These are phyloP conservation scores for Lagria hirta DNA, from an alignment of 2,888 invertebrate species.

Conservation along the genomic window DNA sequence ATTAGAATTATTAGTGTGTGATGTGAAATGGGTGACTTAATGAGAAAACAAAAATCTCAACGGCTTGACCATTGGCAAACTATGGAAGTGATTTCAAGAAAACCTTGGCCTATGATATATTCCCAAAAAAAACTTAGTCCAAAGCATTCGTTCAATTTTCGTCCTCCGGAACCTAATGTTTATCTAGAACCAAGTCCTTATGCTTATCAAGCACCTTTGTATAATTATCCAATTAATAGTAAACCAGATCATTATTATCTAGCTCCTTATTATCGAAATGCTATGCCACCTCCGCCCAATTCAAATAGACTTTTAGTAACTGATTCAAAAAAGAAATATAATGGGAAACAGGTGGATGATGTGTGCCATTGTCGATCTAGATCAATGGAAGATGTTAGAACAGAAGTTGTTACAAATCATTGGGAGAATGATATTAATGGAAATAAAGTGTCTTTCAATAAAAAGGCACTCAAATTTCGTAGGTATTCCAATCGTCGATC, in stretches of 20 bases:
- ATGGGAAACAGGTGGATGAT: constrained; percentile 24
- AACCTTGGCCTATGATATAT: constrained; percentile 60
- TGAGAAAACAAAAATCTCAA: constrained; percentile 65
- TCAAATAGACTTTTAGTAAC: constrained; percentile 48
- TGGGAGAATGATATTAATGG: constrained; percentile 57
- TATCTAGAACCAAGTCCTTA: constrained; percentile 54
- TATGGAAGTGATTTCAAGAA: constrained; percentile 52
- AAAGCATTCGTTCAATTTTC: constrained; percentile 52
- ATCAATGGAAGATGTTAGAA: constrained; percentile 72
- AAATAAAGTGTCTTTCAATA: constrained; percentile 58
- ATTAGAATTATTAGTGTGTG: constrained; percentile 1
- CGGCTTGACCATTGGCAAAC: constrained; percentile 54
- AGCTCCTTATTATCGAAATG: constrained; percentile 69
- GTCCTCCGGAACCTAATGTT: constrained; percentile 42
- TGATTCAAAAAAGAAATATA: constrained; percentile 43
- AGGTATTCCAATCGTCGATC: constrained; percentile 63
- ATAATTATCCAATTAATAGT: constrained; percentile 56
- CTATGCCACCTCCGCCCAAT: constrained; percentile 62
- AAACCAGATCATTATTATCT: constrained; percentile 64
- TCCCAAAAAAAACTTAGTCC: constrained; percentile 38
- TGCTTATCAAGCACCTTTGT: constrained; percentile 56
- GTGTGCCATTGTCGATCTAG: constrained; percentile 68
- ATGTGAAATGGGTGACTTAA: constrained; percentile 58
- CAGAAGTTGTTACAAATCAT: constrained; percentile 59
- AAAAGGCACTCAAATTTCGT: constrained; percentile 29